Conservation (phyloP, 1,140 invertebrate genomes). For the Ganaspis sp. region DNA sequence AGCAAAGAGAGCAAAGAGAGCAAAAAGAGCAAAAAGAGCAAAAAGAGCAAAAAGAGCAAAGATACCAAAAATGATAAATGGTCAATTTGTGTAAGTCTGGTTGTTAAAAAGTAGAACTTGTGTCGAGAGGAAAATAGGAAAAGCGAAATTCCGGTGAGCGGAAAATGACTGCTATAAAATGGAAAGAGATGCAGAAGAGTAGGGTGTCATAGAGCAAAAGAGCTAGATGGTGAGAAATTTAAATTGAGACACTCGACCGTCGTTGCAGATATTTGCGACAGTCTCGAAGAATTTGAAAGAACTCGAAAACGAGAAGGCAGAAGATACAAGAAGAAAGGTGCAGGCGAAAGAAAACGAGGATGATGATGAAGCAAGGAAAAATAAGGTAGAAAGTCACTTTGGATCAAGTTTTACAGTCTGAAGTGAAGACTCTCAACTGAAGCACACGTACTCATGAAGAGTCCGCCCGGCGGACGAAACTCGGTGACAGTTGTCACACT, state of each 20-base stretch:
- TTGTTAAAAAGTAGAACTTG: neutral
- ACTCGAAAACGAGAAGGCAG: conserved; percentile 17
- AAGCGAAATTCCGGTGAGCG: neutral
- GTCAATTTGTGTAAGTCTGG: too few relatives aligned
- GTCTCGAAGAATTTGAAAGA: conserved; percentile 10
- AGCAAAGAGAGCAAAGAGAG: too few relatives aligned
- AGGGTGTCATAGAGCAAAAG: neutral
- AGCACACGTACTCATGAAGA: neutral
- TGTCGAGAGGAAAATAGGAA: neutral
- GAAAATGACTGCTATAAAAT: neutral
- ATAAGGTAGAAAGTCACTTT: conserved; percentile 7
- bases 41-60: too few relatives aligned
- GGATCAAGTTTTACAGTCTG: conserved; percentile 28
- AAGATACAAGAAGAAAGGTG: neutral
- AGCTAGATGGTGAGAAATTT: conserved; percentile 12
- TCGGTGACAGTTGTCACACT: conserved; percentile 25
- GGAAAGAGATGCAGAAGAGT: neutral
- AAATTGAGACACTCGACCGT: conserved; percentile 23
- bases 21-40: too few relatives aligned
- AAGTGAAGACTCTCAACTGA: neutral
- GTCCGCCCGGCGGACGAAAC: neutral
- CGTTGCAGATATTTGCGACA: conserved; percentile 22
- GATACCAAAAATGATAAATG: too few relatives aligned
- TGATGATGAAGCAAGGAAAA: conserved; percentile 19
- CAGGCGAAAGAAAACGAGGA: neutral